phyloP scores from a whole-genome alignment of 2,797 vertebrate species.

The Phoxinus dragarum region DNA sequence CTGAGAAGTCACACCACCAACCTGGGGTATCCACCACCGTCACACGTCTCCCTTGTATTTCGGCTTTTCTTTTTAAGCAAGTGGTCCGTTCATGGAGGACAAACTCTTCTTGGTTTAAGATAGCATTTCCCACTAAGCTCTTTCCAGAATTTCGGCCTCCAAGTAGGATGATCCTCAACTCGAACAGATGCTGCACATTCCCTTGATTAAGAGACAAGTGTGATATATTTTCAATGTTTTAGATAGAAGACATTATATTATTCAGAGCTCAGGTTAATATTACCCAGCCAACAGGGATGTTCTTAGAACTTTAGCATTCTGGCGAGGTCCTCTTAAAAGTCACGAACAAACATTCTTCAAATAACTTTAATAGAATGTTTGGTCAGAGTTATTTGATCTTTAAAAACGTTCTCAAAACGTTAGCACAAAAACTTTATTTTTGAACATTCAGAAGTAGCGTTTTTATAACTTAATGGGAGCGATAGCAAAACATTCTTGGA shows the following conservation, averaged over 20 bases:
- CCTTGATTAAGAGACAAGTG: neutral
- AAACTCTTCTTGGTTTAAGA: conserved; percentile 46
- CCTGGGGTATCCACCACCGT: conserved; percentile 45
- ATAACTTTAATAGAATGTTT: neutral
- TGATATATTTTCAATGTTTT: neutral
- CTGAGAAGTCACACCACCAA: conserved; percentile 53
- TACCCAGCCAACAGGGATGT: neutral
- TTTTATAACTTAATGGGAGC: neutral
- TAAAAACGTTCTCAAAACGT: neutral
- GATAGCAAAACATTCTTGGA: neutral
- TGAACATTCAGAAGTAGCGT: neutral
- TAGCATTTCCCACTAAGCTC: conserved; percentile 43
- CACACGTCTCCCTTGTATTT: conserved; percentile 26
- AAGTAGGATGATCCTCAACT: conserved; percentile 47
- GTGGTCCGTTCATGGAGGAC: conserved; percentile 40
- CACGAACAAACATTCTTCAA: neutral
- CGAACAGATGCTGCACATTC: neutral
- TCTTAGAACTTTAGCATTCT: neutral
- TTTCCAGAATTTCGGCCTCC: conserved; percentile 51
- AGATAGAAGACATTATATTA: neutral
- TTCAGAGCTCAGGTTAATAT: neutral
- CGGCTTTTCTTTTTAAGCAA: conserved; percentile 41
- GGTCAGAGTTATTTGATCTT: neutral
- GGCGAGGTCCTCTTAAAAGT: neutral
- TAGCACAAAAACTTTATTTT: neutral